phyloP scores from a whole-genome alignment of 2,888 invertebrate genomes.

The Anthoptus insignis region DNA sequence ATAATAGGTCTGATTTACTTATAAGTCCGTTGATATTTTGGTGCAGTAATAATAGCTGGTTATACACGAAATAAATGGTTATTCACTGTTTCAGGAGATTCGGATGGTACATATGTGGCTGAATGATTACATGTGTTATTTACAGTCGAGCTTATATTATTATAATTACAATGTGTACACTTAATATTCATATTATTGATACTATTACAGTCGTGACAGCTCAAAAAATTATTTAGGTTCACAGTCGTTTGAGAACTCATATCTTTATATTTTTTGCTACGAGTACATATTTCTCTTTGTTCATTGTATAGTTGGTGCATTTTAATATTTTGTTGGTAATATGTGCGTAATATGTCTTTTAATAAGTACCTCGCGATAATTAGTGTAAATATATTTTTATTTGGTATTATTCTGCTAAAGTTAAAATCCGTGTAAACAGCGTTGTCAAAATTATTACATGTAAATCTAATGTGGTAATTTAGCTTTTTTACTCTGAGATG shows the following conservation, averaged over 20 bases:
- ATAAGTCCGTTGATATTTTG: not conserved
- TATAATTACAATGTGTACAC: too few relatives aligned
- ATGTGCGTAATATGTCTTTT: not conserved
- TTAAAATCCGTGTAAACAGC: not conserved
- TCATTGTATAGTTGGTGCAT: not conserved
- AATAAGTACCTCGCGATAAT: not conserved
- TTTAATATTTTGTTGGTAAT: not conserved
- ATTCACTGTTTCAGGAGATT: not conserved
- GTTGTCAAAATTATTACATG: not conserved
- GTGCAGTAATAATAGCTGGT: not conserved
- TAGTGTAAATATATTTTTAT: not conserved
- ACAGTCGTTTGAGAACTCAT: not conserved
- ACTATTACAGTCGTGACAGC: too few relatives aligned
- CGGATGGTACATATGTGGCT: too few relatives aligned
- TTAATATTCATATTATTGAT: too few relatives aligned
- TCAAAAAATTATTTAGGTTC: too few relatives aligned
- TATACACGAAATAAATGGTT: not conserved
- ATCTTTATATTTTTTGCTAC: not conserved
- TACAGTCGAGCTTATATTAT: too few relatives aligned
- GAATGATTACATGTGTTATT: too few relatives aligned
- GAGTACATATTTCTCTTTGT: not conserved
- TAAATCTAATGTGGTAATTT: constrained; percentile 2
- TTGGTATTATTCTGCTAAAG: not conserved
- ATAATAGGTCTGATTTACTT: not conserved
- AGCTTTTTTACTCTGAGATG: not conserved